These are phyloP conservation scores for Helleia helle DNA, from an alignment of 2,888 invertebrate species.

Conservation along the genomic window DNA sequence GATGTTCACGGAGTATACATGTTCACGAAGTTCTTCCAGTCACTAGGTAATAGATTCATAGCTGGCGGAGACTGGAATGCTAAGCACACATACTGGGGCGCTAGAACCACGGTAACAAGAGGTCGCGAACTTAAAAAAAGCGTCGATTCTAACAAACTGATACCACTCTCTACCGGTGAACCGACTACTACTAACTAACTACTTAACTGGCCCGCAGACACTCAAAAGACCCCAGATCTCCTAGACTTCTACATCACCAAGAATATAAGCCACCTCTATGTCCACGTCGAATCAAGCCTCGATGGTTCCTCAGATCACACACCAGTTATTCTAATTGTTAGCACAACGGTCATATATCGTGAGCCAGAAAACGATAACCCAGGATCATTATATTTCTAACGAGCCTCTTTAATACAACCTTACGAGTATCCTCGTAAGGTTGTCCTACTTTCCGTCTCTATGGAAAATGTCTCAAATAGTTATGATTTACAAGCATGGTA, in stretches of 20 bases:
- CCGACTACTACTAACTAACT: too few species aligned
- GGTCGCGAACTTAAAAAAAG: slow-evolving; percentile 17
- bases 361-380: too few species aligned
- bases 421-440: too few species aligned
- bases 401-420: too few species aligned
- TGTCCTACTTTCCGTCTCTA: too few species aligned
- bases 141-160: not conserved
- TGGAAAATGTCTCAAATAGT: too few species aligned
- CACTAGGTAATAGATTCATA: slow-evolving; percentile 13
- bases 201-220: slow-evolving; percentile 17
- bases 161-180: slow-evolving; percentile 9
- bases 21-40: not conserved
- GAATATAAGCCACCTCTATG: not conserved
- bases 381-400: too few species aligned
- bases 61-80: slow-evolving; percentile 21
- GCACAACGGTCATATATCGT: too few species aligned
- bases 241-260: slow-evolving; percentile 12
- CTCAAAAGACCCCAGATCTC: slow-evolving; percentile 11
- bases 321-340: slow-evolving; percentile 10
- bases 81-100: slow-evolving; percentile 21
- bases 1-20: not conserved
- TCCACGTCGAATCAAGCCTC: slow-evolving; percentile 3
- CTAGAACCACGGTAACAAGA: slow-evolving; percentile 16
- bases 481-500: too few species aligned
- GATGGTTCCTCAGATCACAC: slow-evolving; percentile 10